A percentile compares a stretch with the other conserved stretches of the same genome.
Evolutionary conservation across 2,888 invertebrate genomes (phyloP).

Genomic region (Chaetoderma sp.): DNA sequence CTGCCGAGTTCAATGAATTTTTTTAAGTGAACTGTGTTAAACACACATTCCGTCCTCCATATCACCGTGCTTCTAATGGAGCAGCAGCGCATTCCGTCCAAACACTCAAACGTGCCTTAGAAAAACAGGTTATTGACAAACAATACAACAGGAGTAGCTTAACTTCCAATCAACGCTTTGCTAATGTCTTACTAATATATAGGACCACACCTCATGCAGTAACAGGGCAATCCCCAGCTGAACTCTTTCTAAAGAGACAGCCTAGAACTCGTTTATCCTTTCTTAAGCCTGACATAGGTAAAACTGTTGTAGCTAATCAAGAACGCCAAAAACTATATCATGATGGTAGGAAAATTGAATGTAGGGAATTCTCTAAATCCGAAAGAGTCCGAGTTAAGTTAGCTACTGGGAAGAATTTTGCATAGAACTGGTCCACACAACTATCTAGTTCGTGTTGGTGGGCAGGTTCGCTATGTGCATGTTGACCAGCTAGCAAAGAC

Average conservation of each 20-base stretch:
- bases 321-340: no score
- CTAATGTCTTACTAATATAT: slow-evolving; percentile 26
- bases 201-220: slow-evolving; percentile 23
- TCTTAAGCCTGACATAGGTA: no score
- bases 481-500: no score
- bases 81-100: slow-evolving; percentile 31
- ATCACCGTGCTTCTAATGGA: slow-evolving; percentile 32
- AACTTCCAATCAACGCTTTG: slow-evolving; percentile 15
- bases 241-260: slow-evolving; percentile 28
- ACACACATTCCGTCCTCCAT: slow-evolving; percentile 25
- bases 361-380: no score
- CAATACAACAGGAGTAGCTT: slow-evolving; percentile 1
- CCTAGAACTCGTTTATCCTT: slow-evolving; percentile 17
- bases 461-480: no score
- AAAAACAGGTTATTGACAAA: slow-evolving; percentile 13
- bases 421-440: no score
- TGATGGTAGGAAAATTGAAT: no score
- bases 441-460: no score
- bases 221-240: slow-evolving; percentile 19
- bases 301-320: no score
- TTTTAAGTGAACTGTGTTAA: slow-evolving; percentile 28
- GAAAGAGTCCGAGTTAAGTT: no score
- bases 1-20: slow-evolving; percentile 25
- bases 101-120: slow-evolving; percentile 26
- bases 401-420: no score